phyloP scores from a whole-genome alignment of 2,113 vertebrate genomes.

The Callaeas wilsoni region DNA sequence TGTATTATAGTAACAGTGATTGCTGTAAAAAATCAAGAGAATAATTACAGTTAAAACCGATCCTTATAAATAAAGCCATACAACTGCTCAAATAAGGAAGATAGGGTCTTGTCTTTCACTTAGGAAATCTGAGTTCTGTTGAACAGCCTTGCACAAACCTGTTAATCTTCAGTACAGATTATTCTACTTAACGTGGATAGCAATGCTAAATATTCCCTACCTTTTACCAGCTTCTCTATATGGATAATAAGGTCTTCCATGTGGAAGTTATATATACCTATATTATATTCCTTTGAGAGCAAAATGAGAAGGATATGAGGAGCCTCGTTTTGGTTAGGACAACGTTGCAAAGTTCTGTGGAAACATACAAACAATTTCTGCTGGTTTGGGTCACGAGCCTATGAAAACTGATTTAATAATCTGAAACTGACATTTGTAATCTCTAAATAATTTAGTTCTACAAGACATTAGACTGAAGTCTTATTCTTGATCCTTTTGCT shows the following conservation, averaged over 20 bases:
- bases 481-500: neutral
- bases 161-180: neutral
- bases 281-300: neutral
- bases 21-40: neutral
- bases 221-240: neutral
- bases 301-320: neutral
- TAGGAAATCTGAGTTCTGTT: neutral
- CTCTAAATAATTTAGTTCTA: neutral
- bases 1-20: neutral
- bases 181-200: neutral
- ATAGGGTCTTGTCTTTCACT: neutral
- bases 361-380: neutral
- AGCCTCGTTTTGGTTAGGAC: neutral
- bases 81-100: neutral
- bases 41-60: neutral
- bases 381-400: neutral
- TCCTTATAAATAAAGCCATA: neutral
- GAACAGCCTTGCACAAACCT: neutral
- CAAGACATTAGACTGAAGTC: neutral
- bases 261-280: neutral
- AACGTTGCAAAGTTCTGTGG: neutral
- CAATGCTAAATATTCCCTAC: neutral
- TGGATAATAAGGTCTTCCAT: neutral
- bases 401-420: neutral
- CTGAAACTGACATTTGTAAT: neutral